Base-by-base conservation (phyloP, 2,797 vertebrate species). In the Lophius americanus region DNA sequence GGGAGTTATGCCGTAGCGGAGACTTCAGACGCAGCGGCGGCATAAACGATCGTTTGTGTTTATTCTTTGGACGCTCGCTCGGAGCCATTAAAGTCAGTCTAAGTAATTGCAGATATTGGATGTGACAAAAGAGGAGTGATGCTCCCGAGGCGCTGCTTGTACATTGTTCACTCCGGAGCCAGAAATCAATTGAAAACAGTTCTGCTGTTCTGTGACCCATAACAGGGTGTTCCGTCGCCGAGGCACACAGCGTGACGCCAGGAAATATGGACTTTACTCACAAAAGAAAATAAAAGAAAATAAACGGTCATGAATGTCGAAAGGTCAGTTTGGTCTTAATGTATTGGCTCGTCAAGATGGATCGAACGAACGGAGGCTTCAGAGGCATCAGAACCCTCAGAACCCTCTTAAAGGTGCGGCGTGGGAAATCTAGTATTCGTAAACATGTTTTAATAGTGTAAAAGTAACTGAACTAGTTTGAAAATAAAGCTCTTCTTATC, bases 181-280 rank as follows among this genome's bases (percentile, higher is more conserved):
- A 76, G 79, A 74, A 77, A 80, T 85, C 74, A 79, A 83, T 82
- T 58, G 67, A 54, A 70, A 73, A 73, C 76, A 73, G 69, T 70
- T 74, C 60, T 64, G 58, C 68, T 13, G 38, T 60, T 23, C 23
- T 23, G 23, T 23, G 23, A 23, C 23, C 23, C 23, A 23, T 23
- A 23, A 73, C 46, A 35, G 42, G 58, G n/a, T 11, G 53, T 33
- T 49, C 47, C 33, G 48, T 55, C 58, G 51, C 60, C 53, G 53
- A 47, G 54, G 12, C 9, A 42, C n/a, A 39, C 46, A 58, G 23
- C 23, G 51, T 44, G 1, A 10, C 7, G 8, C 14, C 35, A 12
- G 23, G 23, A 23, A 23, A 23, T 23, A 23, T 23, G 23, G 23
- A 23, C 23, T 23, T 23, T 23, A 23, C 23, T 23, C 23, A 23